Conservation (phyloP, 2,113 vertebrate species). For the Elachura formosa region DNA sequence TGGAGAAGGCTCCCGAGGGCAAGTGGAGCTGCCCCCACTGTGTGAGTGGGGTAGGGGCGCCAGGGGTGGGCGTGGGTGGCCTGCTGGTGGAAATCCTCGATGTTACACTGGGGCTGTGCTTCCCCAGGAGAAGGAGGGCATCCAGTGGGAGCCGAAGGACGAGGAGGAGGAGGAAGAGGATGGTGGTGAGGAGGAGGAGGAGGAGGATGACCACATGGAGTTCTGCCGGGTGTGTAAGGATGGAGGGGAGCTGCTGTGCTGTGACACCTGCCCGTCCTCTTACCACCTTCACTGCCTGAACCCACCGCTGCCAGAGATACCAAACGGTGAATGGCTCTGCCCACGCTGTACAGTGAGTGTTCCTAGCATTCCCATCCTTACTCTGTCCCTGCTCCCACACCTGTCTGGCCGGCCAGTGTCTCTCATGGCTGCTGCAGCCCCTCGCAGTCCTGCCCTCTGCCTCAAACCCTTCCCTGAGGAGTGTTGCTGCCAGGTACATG, state of each 20-base stretch:
- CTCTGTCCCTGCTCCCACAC: neutral
- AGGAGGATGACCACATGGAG: conserved; percentile 99
- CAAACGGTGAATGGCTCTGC: conserved; percentile 98
- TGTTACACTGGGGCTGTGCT: neutral
- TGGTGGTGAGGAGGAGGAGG: conserved; percentile 85
- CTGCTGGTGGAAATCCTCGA: fast-evolving
- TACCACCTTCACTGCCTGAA: conserved; percentile 96
- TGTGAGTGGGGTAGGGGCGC: conserved; percentile 69
- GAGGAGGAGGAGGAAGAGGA: conserved; percentile 92
- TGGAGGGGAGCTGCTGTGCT: conserved; percentile 70
- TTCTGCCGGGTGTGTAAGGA: conserved; percentile 98
- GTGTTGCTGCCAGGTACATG: fast-evolving
- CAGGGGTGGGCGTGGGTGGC: fast-evolving
- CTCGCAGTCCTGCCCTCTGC: neutral
- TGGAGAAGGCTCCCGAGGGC: conserved; percentile 96
- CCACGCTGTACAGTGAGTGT: conserved; percentile 95
- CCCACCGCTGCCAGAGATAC: conserved; percentile 94
- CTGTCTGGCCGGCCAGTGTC: neutral
- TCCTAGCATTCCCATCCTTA: neutral
- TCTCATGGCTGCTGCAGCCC: neutral
- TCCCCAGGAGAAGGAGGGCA: conserved; percentile 94
- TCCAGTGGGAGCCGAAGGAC: conserved; percentile 97
- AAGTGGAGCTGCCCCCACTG: conserved; percentile 99
- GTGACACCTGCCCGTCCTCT: conserved; percentile 69
- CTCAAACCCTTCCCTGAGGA: fast-evolving